Evolutionary conservation across 2,888 invertebrate species (phyloP).

Genomic region (Nomada flava): DNA sequence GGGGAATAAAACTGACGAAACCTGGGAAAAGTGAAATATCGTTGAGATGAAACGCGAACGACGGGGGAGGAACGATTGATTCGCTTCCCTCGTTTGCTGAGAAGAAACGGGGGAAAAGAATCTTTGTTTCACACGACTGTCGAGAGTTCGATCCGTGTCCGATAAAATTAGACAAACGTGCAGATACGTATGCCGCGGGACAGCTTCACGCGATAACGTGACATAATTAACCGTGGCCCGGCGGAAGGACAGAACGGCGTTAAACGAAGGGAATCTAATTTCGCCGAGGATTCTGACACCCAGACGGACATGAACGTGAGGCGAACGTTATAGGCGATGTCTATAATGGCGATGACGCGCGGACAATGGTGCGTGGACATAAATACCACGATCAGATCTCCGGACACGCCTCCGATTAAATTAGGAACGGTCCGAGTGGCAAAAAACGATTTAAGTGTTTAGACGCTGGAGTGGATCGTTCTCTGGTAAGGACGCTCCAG

Average conservation of each 20-base stretch:
- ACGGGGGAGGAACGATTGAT: neutral
- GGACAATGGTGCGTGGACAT: conserved; percentile 71
- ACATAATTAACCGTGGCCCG: conserved; percentile 41
- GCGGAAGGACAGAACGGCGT: conserved; percentile 49
- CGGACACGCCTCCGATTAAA: conserved; percentile 72
- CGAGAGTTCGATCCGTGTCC: neutral
- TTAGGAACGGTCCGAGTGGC: conserved; percentile 69
- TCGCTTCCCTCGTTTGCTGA: too few relatives aligned
- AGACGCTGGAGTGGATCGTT: conserved; percentile 55
- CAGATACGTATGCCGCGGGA: neutral
- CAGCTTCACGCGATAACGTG: conserved; percentile 32
- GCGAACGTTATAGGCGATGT: conserved; percentile 64
- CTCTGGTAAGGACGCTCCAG: conserved; percentile 53
- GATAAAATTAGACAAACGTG: conserved; percentile 23
- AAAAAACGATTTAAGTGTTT: conserved; percentile 69
- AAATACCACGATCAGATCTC: conserved; percentile 72
- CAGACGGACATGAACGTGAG: conserved; percentile 63
- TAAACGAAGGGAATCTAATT: conserved; percentile 63
- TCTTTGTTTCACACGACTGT: too few relatives aligned
- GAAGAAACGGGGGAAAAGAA: too few relatives aligned
- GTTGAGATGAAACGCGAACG: neutral
- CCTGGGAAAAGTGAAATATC: neutral
- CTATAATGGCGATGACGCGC: conserved; percentile 70
- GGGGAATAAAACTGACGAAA: neutral
- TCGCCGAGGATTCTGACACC: conserved; percentile 65